A percentile compares a stretch with the other conserved stretches of the same genome.
phyloP scores from a whole-genome alignment of 2,113 vertebrate genomes.

The Tiliqua scincoides region DNA sequence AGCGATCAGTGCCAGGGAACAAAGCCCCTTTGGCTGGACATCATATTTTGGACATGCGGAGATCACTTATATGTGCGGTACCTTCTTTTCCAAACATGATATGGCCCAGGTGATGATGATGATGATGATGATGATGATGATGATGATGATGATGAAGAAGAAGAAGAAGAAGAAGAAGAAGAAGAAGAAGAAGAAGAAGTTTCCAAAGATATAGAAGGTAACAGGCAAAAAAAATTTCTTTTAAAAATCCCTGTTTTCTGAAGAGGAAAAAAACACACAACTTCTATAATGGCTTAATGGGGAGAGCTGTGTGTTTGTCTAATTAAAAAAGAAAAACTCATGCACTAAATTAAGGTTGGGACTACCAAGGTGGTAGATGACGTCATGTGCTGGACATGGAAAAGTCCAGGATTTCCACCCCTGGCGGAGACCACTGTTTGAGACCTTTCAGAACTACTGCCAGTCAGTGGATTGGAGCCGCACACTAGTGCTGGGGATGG shows the following conservation, averaged over 20 bases:
- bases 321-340: too few species aligned
- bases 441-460: too few species aligned
- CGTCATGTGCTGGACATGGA: too few species aligned
- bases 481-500: too few species aligned
- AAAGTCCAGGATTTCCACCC: too few species aligned
- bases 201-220: neutral
- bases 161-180: too few species aligned
- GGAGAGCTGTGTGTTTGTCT: neutral
- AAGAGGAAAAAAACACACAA: neutral
- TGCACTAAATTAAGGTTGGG: neutral
- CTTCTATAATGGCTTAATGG: neutral
- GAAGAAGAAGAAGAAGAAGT: too few species aligned
- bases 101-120: neutral
- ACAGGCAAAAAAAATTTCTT: neutral
- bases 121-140: too few species aligned
- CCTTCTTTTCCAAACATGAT: neutral
- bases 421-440: too few species aligned
- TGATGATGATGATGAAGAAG: too few species aligned
- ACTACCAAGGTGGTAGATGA: too few species aligned
- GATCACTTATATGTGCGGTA: rapidly evolving
- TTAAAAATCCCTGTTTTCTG: neutral
- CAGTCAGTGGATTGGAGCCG: too few species aligned
- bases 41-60: neutral
- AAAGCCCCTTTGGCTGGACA: neutral
- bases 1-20: neutral